Conservation (phyloP, 2,888 invertebrate species). For the Strigamia crassipes region DNA sequence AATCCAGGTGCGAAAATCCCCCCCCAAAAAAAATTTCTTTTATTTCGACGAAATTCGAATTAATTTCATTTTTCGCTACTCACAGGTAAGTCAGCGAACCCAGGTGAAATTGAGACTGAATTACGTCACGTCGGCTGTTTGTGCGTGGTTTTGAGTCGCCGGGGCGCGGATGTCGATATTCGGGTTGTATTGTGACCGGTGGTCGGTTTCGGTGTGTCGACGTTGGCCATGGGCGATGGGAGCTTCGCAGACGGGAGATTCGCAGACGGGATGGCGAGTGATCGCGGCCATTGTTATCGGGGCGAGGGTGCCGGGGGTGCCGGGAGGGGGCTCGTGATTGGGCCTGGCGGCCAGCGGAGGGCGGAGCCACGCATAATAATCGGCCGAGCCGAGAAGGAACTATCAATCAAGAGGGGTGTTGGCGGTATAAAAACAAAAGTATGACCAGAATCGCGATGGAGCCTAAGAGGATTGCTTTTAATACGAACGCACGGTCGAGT, state of each 20-base stretch:
- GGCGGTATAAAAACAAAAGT: slow-evolving; percentile 48
- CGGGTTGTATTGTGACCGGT: background rate
- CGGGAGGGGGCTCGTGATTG: background rate
- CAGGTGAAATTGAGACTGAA: background rate
- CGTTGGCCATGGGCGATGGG: background rate
- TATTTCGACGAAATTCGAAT: too few relatives aligned
- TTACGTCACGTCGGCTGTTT: slow-evolving; percentile 12
- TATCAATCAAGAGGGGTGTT: slow-evolving; percentile 47
- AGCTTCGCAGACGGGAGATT: background rate
- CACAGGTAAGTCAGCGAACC: background rate
- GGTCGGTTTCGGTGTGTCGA: background rate
- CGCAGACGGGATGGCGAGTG: background rate
- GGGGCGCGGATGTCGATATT: too few relatives aligned
- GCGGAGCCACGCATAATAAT: slow-evolving; percentile 46
- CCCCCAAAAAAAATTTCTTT: too few relatives aligned
- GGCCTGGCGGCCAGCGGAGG: slow-evolving; percentile 11
- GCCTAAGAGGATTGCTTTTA: slow-evolving; percentile 45
- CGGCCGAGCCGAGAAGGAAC: slow-evolving; percentile 26
- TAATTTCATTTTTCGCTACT: background rate
- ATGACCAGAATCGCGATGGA: slow-evolving; percentile 48
- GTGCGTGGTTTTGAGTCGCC: too few relatives aligned
- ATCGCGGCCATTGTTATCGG: slow-evolving; percentile 44
- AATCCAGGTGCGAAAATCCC: slow-evolving; percentile 1
- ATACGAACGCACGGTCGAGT: background rate
- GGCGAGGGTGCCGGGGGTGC: background rate